Conservation (phyloP, 1,140 invertebrate genomes). For the Drosophila guanche region DNA sequence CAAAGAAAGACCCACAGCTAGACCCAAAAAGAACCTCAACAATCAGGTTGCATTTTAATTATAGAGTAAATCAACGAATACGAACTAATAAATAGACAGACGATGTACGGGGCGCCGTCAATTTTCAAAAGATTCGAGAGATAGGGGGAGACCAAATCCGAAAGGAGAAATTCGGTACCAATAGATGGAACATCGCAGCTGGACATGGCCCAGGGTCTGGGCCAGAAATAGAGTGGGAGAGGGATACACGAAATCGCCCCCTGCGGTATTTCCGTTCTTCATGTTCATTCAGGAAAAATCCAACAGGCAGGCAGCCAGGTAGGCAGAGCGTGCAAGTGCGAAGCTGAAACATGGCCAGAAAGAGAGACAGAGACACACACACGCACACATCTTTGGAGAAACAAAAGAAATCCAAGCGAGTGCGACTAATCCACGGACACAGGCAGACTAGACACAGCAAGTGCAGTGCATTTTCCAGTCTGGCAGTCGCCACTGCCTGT, state of each 20-base stretch:
- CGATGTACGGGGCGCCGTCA: conserved; percentile 37
- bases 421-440: conserved; percentile 60
- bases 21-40: conserved; percentile 16
- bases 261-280: conserved; percentile 72
- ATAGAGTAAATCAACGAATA: conserved; percentile 43
- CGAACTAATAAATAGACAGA: conserved; percentile 63
- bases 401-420: conserved; percentile 47
- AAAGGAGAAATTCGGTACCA: background rate
- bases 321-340: background rate
- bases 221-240: background rate
- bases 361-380: conserved; percentile 15
- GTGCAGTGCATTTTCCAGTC: conserved; percentile 65
- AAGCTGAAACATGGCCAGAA: background rate
- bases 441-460: no score
- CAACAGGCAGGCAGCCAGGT: conserved; percentile 13
- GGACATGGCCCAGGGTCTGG: conserved; percentile 6
- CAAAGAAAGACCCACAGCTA: conserved; percentile 2
- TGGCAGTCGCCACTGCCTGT: conserved; percentile 16
- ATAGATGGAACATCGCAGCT: conserved; percentile 12
- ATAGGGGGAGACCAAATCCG: no score
- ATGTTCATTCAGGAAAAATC: conserved; percentile 54
- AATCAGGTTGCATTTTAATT: conserved; percentile 62
- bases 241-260: conserved; percentile 52
- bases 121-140: conserved; percentile 16
- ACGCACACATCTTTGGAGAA: no score